Evolutionary conservation across 2,113 vertebrate species (phyloP).

Genomic region (Paramormyrops kingsleyae): DNA sequence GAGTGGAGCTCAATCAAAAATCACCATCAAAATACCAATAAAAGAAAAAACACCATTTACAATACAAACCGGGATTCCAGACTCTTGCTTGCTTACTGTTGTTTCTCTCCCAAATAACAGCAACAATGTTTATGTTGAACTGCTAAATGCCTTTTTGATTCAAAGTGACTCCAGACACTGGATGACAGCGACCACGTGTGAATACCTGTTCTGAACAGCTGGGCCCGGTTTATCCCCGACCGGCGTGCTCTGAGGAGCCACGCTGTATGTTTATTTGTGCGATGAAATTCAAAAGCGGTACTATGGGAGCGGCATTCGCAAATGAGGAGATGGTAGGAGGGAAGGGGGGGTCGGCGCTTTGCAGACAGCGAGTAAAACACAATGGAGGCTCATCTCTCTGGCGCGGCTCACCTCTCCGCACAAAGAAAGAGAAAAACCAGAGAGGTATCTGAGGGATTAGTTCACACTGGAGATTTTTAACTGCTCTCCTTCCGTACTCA

Average conservation of each 20-base stretch:
- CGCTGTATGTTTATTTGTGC: background rate
- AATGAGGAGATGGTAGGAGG: background rate
- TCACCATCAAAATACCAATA: background rate
- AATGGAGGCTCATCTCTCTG: background rate
- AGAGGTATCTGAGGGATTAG: background rate
- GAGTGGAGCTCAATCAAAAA: background rate
- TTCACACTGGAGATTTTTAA: background rate
- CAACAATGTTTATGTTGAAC: background rate
- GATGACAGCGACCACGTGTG: background rate
- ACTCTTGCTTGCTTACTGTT: background rate
- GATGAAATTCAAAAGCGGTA: background rate
- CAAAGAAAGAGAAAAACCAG: background rate
- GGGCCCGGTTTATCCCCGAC: background rate
- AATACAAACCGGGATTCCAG: background rate
- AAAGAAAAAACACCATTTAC: background rate
- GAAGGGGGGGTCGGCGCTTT: background rate
- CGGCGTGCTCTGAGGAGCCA: background rate
- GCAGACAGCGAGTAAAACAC: background rate
- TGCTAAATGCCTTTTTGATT: background rate
- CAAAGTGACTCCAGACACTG: background rate
- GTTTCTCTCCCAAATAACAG: background rate
- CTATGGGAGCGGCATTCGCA: background rate
- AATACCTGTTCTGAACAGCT: background rate
- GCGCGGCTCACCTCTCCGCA: background rate
- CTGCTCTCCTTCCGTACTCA: background rate